Evolutionary conservation across 2,113 vertebrate genomes (phyloP).

Genomic region (Rhombomys opimus): DNA sequence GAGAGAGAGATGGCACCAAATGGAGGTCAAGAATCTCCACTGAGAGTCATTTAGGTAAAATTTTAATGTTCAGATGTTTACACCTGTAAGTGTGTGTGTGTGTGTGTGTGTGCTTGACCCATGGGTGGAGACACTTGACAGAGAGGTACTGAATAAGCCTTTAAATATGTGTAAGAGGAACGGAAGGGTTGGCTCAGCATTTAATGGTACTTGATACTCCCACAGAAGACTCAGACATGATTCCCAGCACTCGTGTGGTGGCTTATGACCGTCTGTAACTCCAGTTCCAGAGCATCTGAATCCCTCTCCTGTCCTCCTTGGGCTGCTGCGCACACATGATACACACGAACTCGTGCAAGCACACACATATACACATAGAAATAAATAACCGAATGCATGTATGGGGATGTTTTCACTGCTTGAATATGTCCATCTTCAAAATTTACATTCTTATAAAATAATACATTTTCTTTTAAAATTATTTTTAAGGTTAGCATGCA

Average conservation of each 20-base stretch:
- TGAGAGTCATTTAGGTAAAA: slow-evolving; percentile 18
- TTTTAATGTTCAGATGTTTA: slow-evolving; percentile 23
- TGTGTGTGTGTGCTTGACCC: neutral
- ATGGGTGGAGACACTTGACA: neutral
- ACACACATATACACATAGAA: neutral
- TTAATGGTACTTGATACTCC: neutral
- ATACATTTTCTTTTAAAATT: neutral
- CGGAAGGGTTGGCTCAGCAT: neutral
- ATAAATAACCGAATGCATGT: neutral
- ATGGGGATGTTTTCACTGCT: neutral
- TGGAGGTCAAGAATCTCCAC: neutral
- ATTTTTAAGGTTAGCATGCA: neutral
- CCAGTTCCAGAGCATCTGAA: neutral
- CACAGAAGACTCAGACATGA: neutral
- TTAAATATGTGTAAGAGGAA: neutral
- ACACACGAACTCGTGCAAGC: neutral
- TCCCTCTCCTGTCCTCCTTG: neutral
- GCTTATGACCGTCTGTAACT: neutral
- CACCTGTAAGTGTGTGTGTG: neutral
- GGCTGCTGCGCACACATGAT: neutral
- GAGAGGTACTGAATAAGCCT: neutral
- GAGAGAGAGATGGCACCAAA: neutral
- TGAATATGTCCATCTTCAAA: slow-evolving; percentile 54
- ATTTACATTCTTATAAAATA: slow-evolving; percentile 21
- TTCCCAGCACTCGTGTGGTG: neutral